These are phyloP conservation scores for Lepidotrigona ventralis DNA, from an alignment of 1,140 invertebrate species.

Conservation along the genomic window DNA sequence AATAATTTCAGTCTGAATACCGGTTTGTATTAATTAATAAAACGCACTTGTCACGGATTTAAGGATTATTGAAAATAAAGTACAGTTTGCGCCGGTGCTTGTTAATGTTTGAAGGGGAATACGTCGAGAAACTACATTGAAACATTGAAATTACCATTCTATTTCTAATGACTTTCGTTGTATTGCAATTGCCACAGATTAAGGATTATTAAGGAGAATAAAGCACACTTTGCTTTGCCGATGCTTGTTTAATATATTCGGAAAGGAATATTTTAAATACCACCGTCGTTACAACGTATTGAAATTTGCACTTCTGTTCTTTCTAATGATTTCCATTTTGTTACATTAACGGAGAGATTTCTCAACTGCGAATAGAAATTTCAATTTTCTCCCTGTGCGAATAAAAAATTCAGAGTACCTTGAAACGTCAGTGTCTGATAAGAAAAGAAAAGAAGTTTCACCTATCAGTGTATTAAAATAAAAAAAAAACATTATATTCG, in stretches of 20 bases:
- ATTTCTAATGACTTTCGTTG: not conserved
- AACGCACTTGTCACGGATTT: not conserved
- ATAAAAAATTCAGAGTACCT: not conserved
- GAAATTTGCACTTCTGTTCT: too few species aligned
- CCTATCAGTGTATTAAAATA: not conserved
- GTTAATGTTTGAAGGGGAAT: not conserved
- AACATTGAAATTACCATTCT: not conserved
- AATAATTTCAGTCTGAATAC: not conserved
- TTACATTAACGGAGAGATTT: not conserved
- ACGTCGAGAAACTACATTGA: not conserved
- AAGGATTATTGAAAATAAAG: not conserved
- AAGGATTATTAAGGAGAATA: too few species aligned
- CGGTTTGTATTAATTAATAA: not conserved
- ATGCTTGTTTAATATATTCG: too few species aligned
- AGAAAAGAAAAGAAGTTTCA: not conserved
- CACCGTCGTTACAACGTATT: too few species aligned
- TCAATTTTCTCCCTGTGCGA: not conserved
- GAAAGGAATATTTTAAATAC: too few species aligned
- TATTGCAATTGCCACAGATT: too few species aligned
- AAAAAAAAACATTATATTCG: not conserved
- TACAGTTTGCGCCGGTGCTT: not conserved
- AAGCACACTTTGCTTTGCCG: too few species aligned
- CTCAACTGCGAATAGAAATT: not conserved
- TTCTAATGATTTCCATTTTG: not conserved
- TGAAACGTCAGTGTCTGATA: not conserved